Conservation (phyloP, 2,797 vertebrate genomes). For the Miichthys miiuy region DNA sequence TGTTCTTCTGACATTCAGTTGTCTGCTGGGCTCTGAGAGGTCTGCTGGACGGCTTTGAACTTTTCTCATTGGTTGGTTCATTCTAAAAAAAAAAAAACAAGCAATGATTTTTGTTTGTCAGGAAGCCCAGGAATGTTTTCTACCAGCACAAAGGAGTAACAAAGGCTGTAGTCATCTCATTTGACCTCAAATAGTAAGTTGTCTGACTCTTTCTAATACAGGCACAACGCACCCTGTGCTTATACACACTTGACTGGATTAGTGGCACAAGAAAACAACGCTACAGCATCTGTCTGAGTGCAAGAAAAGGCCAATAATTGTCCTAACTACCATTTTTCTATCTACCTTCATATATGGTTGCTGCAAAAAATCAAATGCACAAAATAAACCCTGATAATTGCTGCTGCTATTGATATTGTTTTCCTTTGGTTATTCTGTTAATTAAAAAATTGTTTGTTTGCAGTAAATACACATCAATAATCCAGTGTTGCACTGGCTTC, state of each 20-base stretch:
- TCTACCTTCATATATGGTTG: not conserved
- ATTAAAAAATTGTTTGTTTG: not conserved
- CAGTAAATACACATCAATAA: not conserved
- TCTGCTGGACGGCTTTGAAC: constrained; percentile 64
- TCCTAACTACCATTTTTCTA: not conserved
- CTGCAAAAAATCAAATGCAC: too few species aligned
- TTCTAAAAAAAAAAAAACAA: constrained; percentile 71
- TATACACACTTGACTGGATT: not conserved
- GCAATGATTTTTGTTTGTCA: not conserved
- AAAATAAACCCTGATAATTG: too few species aligned
- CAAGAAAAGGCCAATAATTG: too few species aligned
- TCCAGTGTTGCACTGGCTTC: not conserved
- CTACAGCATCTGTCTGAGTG: not conserved
- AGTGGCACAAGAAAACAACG: not conserved
- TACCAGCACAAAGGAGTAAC: not conserved
- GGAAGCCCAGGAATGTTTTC: not conserved
- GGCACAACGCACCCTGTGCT: not conserved
- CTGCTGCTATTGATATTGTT: too few species aligned
- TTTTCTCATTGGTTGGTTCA: constrained; percentile 70
- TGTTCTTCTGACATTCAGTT: constrained; percentile 68
- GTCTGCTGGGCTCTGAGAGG: constrained; percentile 63
- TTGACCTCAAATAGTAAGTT: not conserved
- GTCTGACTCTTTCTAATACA: not conserved
- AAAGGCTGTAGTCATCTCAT: not conserved
- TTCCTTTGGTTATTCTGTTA: too few species aligned